These are phyloP conservation scores for Pipra filicauda DNA, from an alignment of 2,113 vertebrate species.

Conservation along the genomic window DNA sequence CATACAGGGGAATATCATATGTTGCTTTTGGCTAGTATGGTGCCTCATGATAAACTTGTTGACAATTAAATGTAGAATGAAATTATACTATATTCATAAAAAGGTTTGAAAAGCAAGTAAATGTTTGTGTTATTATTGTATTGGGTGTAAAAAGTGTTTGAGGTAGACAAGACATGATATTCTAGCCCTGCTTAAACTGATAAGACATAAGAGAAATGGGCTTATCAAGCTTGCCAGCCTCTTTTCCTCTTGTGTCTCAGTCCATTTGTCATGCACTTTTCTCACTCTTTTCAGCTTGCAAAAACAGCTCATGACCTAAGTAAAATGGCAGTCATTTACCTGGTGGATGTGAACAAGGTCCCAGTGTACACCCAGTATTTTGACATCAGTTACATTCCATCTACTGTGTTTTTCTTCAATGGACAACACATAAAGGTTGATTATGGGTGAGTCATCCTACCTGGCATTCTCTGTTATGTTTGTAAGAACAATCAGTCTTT, in stretches of 20 bases:
- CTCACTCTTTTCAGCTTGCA: conserved; percentile 78
- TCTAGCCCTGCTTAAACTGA: background rate
- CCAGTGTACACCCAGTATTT: conserved; percentile 95
- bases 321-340: conserved; percentile 94
- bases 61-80: background rate
- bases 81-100: background rate
- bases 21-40: background rate
- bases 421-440: conserved; percentile 99
- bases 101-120: background rate
- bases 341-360: conserved; percentile 89
- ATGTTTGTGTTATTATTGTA: background rate
- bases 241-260: background rate
- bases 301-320: conserved; percentile 92
- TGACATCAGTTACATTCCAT: conserved; percentile 97
- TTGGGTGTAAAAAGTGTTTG: background rate
- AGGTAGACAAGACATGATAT: background rate
- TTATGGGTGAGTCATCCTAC: conserved; percentile 85
- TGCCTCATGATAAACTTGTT: background rate
- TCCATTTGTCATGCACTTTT: background rate
- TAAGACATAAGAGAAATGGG: background rate
- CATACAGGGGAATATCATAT: background rate
- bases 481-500: background rate
- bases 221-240: background rate
- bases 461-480: background rate
- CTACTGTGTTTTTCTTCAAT: conserved; percentile 98